These are phyloP conservation scores for Hymenochirus boettgeri DNA, from an alignment of 2,113 vertebrate species.

Conservation along the genomic window DNA sequence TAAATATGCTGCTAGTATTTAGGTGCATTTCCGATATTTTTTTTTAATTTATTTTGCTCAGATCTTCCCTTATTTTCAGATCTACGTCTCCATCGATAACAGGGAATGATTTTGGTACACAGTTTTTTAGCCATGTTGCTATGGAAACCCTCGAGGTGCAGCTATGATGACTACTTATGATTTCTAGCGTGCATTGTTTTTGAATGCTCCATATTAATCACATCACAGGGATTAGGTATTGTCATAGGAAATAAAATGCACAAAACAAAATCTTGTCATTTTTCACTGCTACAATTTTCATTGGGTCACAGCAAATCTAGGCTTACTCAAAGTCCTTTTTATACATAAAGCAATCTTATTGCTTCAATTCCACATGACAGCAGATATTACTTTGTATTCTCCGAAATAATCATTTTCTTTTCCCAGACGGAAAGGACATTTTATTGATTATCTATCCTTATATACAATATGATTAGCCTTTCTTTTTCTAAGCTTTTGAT, in stretches of 20 bases:
- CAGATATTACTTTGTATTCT: constrained; percentile 37
- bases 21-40: neutral
- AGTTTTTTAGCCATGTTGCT: constrained; percentile 36
- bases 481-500: constrained; percentile 7
- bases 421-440: constrained; percentile 24
- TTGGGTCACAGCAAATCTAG: constrained; percentile 34
- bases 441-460: constrained; percentile 34
- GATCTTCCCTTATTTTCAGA: constrained; percentile 16
- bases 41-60: constrained; percentile 12
- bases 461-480: constrained; percentile 25
- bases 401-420: constrained; percentile 25
- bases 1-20: neutral
- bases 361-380: constrained; percentile 29
- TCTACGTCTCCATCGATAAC: constrained; percentile 32
- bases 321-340: constrained; percentile 15
- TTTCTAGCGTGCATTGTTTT: constrained; percentile 39
- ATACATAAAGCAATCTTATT: constrained; percentile 31
- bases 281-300: constrained; percentile 33
- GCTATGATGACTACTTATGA: constrained; percentile 40
- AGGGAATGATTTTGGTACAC: constrained; percentile 28
- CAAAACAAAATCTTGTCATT: constrained; percentile 25
- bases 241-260: constrained; percentile 43
- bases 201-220: constrained; percentile 34
- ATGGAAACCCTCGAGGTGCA: constrained; percentile 37
- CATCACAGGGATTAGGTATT: constrained; percentile 12